phyloP scores from a whole-genome alignment of 2,113 vertebrate species.

The Ageneiosus marmoratus region DNA sequence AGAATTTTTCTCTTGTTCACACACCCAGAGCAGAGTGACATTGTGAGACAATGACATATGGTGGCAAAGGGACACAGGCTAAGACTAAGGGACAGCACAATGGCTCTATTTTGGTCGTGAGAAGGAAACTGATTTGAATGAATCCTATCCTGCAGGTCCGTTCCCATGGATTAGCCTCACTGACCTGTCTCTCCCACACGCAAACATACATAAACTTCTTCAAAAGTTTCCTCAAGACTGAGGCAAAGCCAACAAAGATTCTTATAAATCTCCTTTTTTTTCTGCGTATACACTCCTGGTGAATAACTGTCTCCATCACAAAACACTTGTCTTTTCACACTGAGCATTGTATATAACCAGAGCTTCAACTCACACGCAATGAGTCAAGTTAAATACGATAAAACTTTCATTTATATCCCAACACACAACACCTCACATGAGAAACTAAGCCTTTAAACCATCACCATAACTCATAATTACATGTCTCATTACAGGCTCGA shows the following conservation, averaged over 20 bases:
- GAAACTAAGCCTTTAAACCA: constrained; percentile 36
- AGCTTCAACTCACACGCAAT: constrained; percentile 13
- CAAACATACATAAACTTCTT: constrained; percentile 19
- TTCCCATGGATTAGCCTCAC: constrained; percentile 90
- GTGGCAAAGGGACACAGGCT: constrained; percentile 67
- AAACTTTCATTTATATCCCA: constrained; percentile 13
- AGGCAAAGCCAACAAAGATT: neutral
- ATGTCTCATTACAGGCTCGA: neutral
- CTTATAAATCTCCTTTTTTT: neutral
- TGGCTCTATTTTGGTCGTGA: constrained; percentile 97
- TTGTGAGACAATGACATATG: constrained; percentile 83
- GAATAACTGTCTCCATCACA: constrained; percentile 3
- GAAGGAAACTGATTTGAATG: constrained; percentile 99
- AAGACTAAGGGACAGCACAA: constrained; percentile 94
- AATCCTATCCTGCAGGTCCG: constrained; percentile 98
- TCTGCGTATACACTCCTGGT: neutral
- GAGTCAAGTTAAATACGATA: constrained; percentile 24
- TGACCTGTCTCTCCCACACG: constrained; percentile 38
- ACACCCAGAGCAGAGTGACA: constrained; percentile 82
- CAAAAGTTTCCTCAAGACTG: constrained; percentile 9
- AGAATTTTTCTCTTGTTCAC: constrained; percentile 79
- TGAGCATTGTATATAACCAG: constrained; percentile 11
- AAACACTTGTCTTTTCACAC: constrained; percentile 4
- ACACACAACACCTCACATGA: constrained; percentile 43
- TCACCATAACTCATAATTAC: constrained; percentile 43